Evolutionary conservation across 1,140 invertebrate genomes (phyloP), one percentile per base, ranked within the genome.

Genomic region (Adelges cooleyi): DNA sequence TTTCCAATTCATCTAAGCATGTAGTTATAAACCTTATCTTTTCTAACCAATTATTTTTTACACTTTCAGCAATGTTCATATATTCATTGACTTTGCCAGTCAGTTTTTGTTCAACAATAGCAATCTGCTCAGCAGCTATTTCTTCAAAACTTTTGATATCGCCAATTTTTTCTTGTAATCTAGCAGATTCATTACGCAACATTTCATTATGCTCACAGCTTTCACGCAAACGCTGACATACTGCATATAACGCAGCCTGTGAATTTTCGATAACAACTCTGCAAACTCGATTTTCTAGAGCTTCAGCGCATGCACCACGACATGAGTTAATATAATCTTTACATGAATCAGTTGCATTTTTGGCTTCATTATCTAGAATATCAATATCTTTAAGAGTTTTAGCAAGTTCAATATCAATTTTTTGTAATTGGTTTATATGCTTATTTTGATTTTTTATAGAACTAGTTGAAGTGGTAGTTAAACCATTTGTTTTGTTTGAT

Each of bases 11-110:
- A 62, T 48, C 56, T 25, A 62, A 6, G n/a, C 40, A 15, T 9
- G 27, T 25, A 17, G 46, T 8, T 18, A 62, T 48, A 62, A 48
- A 62, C n/a, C 25, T 62, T 17, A 62, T 62, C 44, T 62, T 62
- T 18, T 23, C 9, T 20, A 62, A 48, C 25, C 17, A 62, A 33
- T 33, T 48, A 62, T 62, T 42, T 33, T 48, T 62, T 10, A 62
- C 56, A 15, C 17, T 9, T 22, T 62, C 40, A 4, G 56, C 27
- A 22, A 62, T 62, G 4, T 62, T 62, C 56, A 48, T 62, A 15
- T 48, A 62, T 20, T 62, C 17, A 33, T 62, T 62, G n/a, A 62
- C 56, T 48, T 62, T 62, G 29, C 46, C 42, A 27, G 40, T 62
- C 42, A 62, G 40, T 6, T 62, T 62, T 23, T 4, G n/a, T 46